Conservation (phyloP, 2,797 vertebrate genomes). For the Fratercula arctica region DNA sequence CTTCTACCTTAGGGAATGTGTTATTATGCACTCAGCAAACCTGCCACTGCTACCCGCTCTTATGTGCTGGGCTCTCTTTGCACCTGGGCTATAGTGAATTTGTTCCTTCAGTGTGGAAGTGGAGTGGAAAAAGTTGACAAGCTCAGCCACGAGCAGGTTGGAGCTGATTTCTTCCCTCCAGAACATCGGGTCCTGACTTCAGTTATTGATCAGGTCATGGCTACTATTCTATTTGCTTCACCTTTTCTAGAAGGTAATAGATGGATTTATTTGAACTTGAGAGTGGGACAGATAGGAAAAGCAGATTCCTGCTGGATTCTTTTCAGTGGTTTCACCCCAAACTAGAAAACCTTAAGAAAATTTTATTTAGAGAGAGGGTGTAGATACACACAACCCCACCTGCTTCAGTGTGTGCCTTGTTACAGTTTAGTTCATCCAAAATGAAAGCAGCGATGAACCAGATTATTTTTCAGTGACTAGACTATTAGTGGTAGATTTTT, state of each 20-base stretch:
- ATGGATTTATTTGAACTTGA: background rate
- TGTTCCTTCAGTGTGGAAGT: background rate
- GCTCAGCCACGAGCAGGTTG: background rate
- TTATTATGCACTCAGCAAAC: background rate
- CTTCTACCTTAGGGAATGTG: background rate
- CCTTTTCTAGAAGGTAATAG: background rate
- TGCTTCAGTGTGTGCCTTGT: background rate
- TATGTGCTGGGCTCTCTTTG: background rate
- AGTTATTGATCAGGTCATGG: background rate
- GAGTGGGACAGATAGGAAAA: background rate
- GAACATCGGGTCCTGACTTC: background rate
- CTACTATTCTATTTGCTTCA: background rate
- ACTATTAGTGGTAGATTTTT: background rate
- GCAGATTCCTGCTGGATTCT: background rate
- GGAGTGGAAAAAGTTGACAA: background rate
- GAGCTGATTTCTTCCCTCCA: background rate
- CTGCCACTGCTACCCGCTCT: accelerated
- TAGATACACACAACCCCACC: background rate
- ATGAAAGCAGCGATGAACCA: background rate
- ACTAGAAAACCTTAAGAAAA: background rate
- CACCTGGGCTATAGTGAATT: background rate
- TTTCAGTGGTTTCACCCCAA: background rate
- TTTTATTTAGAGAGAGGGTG: background rate
- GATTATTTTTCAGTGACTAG: background rate
- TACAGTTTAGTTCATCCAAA: background rate